A percentile compares a stretch with the other conserved stretches of the same genome.
Evolutionary conservation across 2,888 invertebrate species (phyloP).

Genomic region (Petrolisthes manimaculis): DNA sequence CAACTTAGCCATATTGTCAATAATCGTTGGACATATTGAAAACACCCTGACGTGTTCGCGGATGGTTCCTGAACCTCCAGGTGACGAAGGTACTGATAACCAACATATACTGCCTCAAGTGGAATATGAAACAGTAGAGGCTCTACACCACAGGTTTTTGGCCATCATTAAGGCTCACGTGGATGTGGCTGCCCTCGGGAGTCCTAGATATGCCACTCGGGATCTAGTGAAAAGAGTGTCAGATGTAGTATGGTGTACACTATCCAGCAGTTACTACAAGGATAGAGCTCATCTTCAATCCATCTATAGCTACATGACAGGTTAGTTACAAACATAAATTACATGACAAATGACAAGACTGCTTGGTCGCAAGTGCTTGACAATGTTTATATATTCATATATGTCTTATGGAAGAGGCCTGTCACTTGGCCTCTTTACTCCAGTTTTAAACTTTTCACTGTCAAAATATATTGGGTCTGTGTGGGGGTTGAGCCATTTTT

Average conservation of each 20-base stretch:
- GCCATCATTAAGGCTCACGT: conserved; percentile 83
- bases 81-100: conserved; percentile 23
- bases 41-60: conserved; percentile 80
- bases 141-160: conserved; percentile 87
- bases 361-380: too few species aligned
- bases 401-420: too few species aligned
- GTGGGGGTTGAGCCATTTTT: too few species aligned
- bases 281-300: conserved; percentile 95
- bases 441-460: too few species aligned
- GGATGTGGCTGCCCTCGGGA: conserved; percentile 76
- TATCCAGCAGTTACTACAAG: conserved; percentile 93
- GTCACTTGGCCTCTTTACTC: too few species aligned
- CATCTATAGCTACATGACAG: conserved; percentile 91
- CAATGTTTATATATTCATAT: too few species aligned
- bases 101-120: conserved; percentile 74
- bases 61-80: conserved; percentile 25
- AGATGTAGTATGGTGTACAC: conserved; percentile 93
- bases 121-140: conserved; percentile 84
- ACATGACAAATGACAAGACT: too few species aligned
- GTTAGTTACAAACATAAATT: conserved; percentile 68
- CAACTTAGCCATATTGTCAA: conserved; percentile 89
- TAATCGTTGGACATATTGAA: conserved; percentile 91
- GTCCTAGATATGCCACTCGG: conserved; percentile 79
- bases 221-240: conserved; percentile 93
- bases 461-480: too few species aligned